Evolutionary conservation across 2,888 invertebrate species (phyloP).

Genomic region (Tenthredo distinguenda): DNA sequence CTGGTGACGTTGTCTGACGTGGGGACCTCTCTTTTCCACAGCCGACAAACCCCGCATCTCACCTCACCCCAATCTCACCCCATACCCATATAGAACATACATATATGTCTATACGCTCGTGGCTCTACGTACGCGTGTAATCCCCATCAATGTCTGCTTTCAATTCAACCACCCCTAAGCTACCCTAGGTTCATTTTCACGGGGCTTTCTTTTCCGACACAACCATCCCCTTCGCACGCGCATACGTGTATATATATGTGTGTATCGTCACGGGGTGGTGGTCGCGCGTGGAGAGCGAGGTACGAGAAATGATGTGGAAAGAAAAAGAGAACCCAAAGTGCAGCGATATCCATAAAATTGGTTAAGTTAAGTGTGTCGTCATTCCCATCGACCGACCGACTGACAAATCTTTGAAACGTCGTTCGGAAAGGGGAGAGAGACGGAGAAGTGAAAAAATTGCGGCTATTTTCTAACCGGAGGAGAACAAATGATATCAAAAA

Average conservation of each 20-base stretch:
- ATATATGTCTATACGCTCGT: slow-evolving; percentile 42
- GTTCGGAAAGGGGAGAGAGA: too few species aligned
- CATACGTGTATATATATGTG: too few species aligned
- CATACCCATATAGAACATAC: neutral
- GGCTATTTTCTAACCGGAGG: neutral
- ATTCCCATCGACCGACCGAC: neutral
- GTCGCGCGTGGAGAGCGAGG: neutral
- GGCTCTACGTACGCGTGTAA: slow-evolving; percentile 61
- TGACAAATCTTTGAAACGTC: neutral
- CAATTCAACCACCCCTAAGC: slow-evolving; percentile 58
- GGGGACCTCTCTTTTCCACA: neutral
- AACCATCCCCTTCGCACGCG: neutral
- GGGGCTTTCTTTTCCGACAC: slow-evolving; percentile 27
- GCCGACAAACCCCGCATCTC: slow-evolving; percentile 51
- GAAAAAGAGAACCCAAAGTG: neutral
- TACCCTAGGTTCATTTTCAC: slow-evolving; percentile 34
- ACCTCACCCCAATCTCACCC: slow-evolving; percentile 51
- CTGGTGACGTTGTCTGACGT: slow-evolving; percentile 47
- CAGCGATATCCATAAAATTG: slow-evolving; percentile 45
- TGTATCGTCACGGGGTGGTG: slow-evolving; percentile 1
- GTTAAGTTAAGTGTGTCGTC: neutral
- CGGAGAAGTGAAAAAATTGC: neutral
- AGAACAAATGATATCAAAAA: neutral
- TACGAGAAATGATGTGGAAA: neutral
- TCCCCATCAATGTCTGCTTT: slow-evolving; percentile 66